A percentile compares a stretch with the other conserved stretches of the same genome.
Evolutionary conservation across 2,797 vertebrate species (phyloP).

Genomic region (Rhinichthys osculus): DNA sequence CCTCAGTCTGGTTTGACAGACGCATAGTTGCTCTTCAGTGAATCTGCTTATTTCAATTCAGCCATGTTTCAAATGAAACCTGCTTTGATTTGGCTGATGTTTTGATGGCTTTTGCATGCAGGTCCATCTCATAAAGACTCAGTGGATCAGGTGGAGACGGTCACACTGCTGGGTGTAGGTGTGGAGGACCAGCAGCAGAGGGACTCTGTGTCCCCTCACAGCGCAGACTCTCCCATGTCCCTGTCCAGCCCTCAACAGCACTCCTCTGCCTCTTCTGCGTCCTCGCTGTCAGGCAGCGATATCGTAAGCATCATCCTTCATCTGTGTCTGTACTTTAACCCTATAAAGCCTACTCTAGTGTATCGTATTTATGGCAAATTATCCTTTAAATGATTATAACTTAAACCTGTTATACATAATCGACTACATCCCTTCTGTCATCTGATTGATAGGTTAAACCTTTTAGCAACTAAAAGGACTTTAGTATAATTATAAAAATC

Average conservation of each 20-base stretch:
- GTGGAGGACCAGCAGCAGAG: constrained; percentile 82
- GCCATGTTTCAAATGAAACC: background rate
- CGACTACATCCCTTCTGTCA: too few species aligned
- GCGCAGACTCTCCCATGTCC: constrained; percentile 86
- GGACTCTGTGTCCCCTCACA: constrained; percentile 84
- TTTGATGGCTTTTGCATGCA: background rate
- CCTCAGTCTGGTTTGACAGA: background rate
- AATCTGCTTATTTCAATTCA: background rate
- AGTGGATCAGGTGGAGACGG: constrained; percentile 59
- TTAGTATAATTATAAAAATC: background rate
- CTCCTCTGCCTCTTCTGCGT: constrained; percentile 93
- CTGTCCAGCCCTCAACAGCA: constrained; percentile 89
- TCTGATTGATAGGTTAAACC: too few species aligned
- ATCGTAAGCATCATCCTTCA: constrained; percentile 81
- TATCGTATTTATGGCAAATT: background rate
- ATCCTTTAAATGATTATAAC: background rate
- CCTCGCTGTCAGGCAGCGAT: constrained; percentile 93
- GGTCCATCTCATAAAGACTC: constrained; percentile 66
- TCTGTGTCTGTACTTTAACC: background rate
- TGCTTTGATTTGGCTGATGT: constrained; percentile 32
- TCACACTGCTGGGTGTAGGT: constrained; percentile 64
- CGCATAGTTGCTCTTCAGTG: background rate
- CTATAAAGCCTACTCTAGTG: background rate
- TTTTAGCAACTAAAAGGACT: background rate
- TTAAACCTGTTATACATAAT: background rate